Evolutionary conservation across 2,888 invertebrate genomes (phyloP), one percentile per base, ranked within the genome.

Genomic region (Apantesis nais): DNA sequence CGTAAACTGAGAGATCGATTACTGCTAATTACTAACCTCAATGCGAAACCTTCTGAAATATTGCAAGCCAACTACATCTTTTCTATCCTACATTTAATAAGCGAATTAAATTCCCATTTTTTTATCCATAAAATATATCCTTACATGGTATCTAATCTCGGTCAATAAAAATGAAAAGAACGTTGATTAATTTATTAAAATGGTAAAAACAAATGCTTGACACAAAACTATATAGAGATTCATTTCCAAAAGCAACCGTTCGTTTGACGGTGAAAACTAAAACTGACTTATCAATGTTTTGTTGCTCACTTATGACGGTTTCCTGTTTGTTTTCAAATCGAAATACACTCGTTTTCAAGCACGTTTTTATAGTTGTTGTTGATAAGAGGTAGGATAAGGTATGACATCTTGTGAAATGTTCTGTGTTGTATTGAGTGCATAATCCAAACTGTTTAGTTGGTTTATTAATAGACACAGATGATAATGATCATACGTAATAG

Each of bases 1-100:
- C 90, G 90, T 86, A 90, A 90, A 89, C 90, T 88, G 87, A 84
- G 86, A 93, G 93, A 94, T 94, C 93, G 94, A 94, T 94, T 93
- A 93, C 93, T 83, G 83, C 90, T 94, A 94, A 95, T 94, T 94
- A 92, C 89, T 87, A 87, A 88, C 87, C 89, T 90, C 86, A 85
- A 85, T 85, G 83, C 83, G 77, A 84, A 85, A 78, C 80, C 77
- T 73, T 77, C 85, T 86, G 84, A 89, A 90, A 88, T 88, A 90
- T 89, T 85, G 83, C 84, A 71, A 69, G 76, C 78, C 74, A 77
- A 79, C 76, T 79, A 80, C 82, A 85, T 78, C 82, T 83, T 81
- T 81, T 81, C 80, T 77, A 81, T 83, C 81, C 78, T 80, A 80
- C 77, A 78, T 70, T 75, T 77, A 77, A 83, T 85, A 83, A 84